Evolutionary conservation across 2,113 vertebrate species (phyloP).

Genomic region (Varanus salvator): DNA sequence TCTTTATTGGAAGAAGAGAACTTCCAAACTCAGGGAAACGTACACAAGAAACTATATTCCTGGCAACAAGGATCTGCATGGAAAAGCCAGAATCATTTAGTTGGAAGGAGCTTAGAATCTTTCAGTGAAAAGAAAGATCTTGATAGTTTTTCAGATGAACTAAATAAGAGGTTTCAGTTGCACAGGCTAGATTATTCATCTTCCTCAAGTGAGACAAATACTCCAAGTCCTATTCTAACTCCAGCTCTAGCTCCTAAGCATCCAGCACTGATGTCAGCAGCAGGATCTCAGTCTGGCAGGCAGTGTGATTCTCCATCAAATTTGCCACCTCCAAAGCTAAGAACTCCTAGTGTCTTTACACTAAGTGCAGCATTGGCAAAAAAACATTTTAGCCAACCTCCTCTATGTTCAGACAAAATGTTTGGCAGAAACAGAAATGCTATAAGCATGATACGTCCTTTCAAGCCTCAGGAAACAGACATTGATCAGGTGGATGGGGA

Average conservation of each 20-base stretch:
- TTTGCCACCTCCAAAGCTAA: conserved; percentile 82
- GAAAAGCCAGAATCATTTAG: conserved; percentile 68
- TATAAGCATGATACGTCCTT: conserved; percentile 94
- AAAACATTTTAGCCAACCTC: conserved; percentile 95
- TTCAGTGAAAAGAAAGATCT: conserved; percentile 74
- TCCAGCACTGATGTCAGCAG: conserved; percentile 53
- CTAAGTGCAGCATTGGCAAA: conserved; percentile 81
- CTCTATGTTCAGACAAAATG: conserved; percentile 83
- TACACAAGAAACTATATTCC: conserved; percentile 75
- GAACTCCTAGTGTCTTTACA: conserved; percentile 81
- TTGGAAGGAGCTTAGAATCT: conserved; percentile 68
- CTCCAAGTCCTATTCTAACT: conserved; percentile 79
- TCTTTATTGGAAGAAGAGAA: conserved; percentile 91
- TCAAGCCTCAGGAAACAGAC: conserved; percentile 89
- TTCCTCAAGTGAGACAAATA: conserved; percentile 85
- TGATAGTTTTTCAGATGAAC: conserved; percentile 87
- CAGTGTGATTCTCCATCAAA: conserved; percentile 62
- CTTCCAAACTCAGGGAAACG: conserved; percentile 75
- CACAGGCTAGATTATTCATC: conserved; percentile 90
- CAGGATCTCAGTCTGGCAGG: conserved; percentile 17
- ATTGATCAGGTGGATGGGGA: conserved; percentile 82
- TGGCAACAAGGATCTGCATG: conserved; percentile 79
- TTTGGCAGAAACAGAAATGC: conserved; percentile 90
- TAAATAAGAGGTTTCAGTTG: conserved; percentile 89
- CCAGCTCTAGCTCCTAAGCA: conserved; percentile 73